Base-by-base conservation (phyloP, 2,888 invertebrate genomes). In the Pristionchus exspectatus region DNA sequence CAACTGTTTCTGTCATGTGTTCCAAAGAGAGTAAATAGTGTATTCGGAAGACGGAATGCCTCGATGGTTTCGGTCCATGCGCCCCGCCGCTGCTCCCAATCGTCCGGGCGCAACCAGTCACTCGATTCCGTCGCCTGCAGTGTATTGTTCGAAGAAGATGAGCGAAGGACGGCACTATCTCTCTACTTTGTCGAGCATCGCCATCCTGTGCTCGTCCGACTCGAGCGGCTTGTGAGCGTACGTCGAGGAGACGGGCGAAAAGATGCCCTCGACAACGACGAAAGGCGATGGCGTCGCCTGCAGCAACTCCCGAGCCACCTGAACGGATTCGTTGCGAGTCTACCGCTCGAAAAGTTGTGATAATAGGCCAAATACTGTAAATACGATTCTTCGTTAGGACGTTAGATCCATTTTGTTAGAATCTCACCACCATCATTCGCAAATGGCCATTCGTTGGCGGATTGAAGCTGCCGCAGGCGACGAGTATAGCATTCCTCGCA, bases 381-480 rank as follows among this genome's bases (percentile, higher is more conserved):
- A n/a, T n/a, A n/a, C n/a, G n/a, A n/a, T n/a, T n/a, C n/a, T n/a
- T n/a, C n/a, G n/a, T n/a, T n/a, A n/a, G n/a, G n/a, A n/a, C n/a
- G n/a, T n/a, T n/a, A n/a, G n/a, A n/a, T n/a, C n/a, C n/a, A n/a
- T n/a, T n/a, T n/a, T n/a, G n/a, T n/a, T n/a, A n/a, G n/a, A n/a
- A n/a, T 66, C 81, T 59, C n/a, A 89, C 89, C 72, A 69, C 89
- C 72, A 89, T 77, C 89, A 89, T 89, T 3, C 89, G 27, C 21
- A 85, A 33, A 72, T 89, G 89, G 9, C 84, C 89, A 27, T 69
- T 66, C 33, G 89, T 89, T 9, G 89, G 89, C 14, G 89, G 89
- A 54, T 89, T 89, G 85, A 89, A 89, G 38, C 84, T 84, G 0
- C 89, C 89, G 16, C 89, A 89, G 56, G 89, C 44, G 18, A 89